phyloP scores from a whole-genome alignment of 1,140 invertebrate genomes.

The Stegodyphus mimosarum region DNA sequence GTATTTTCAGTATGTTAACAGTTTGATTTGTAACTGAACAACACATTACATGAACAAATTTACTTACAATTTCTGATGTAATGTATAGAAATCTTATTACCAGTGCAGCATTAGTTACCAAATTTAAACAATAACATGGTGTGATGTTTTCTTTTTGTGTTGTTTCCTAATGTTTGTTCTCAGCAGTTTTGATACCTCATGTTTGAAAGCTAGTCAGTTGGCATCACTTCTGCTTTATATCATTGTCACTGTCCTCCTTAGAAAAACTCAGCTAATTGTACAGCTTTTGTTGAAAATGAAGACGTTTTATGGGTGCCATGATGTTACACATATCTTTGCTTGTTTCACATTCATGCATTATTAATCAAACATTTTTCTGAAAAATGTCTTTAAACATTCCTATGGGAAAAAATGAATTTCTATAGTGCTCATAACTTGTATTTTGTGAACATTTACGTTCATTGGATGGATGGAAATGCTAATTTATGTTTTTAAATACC shows the following conservation, averaged over 20 bases:
- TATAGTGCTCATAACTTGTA: too few species aligned
- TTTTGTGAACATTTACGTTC: neutral
- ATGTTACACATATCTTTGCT: constrained; percentile 4
- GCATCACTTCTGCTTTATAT: constrained; percentile 39
- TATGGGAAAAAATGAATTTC: too few species aligned
- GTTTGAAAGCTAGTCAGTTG: constrained; percentile 55
- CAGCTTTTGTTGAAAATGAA: neutral
- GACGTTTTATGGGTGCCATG: constrained; percentile 3
- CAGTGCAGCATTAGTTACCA: too few species aligned
- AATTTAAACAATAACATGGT: too few species aligned
- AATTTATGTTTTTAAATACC: neutral
- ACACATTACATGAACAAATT: too few species aligned
- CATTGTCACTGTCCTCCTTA: constrained; percentile 26
- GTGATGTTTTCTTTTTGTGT: neutral
- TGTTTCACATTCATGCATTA: neutral
- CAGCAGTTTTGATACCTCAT: constrained; percentile 56
- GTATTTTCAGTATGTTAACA: too few species aligned
- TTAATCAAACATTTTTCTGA: too few species aligned
- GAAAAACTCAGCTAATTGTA: neutral
- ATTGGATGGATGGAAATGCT: neutral
- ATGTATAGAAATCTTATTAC: too few species aligned
- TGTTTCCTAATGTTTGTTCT: constrained; percentile 1
- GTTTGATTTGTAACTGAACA: too few species aligned
- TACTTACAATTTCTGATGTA: too few species aligned
- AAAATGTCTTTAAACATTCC: too few species aligned